phyloP scores from a whole-genome alignment of 2,797 vertebrate species.

The Oryzias sinensis region DNA sequence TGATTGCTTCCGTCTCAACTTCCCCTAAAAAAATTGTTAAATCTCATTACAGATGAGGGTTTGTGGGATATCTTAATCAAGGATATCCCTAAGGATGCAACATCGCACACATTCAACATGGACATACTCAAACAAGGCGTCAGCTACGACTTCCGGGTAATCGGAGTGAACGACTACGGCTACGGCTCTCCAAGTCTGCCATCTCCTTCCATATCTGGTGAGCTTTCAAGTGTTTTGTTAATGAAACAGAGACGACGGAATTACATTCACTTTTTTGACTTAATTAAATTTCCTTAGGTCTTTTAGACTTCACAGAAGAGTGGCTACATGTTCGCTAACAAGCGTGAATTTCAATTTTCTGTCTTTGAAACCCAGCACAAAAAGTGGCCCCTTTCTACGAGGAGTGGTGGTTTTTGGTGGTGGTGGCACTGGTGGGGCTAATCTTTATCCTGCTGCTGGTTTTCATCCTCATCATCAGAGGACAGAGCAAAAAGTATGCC shows the following conservation, averaged over 20 bases:
- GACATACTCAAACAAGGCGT: slow-evolving; percentile 94
- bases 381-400: slow-evolving; percentile 96
- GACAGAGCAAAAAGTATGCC: slow-evolving; percentile 97
- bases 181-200: slow-evolving; percentile 93
- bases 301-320: slow-evolving; percentile 27
- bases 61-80: slow-evolving; percentile 98
- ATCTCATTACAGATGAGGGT: slow-evolving; percentile 85
- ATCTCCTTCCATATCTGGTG: slow-evolving; percentile 94
- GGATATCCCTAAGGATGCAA: slow-evolving; percentile 96
- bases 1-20: not conserved
- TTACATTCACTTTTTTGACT: slow-evolving; percentile 15
- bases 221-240: slow-evolving; percentile 24
- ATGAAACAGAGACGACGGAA: slow-evolving; percentile 11
- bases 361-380: slow-evolving; percentile 79
- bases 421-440: slow-evolving; percentile 95
- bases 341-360: slow-evolving; percentile 18
- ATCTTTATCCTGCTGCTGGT: slow-evolving; percentile 97
- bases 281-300: slow-evolving; percentile 19
- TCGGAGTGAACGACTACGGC: slow-evolving; percentile 94
- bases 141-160: slow-evolving; percentile 96
- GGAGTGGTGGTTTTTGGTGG: slow-evolving; percentile 99
- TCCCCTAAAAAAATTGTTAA: slow-evolving; percentile 7
- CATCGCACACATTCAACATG: slow-evolving; percentile 95
- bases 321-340: slow-evolving; percentile 13
- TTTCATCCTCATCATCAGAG: slow-evolving; percentile 95